These are phyloP conservation scores for Neogale vison DNA, from an alignment of 2,113 vertebrate species.

Conservation along the genomic window DNA sequence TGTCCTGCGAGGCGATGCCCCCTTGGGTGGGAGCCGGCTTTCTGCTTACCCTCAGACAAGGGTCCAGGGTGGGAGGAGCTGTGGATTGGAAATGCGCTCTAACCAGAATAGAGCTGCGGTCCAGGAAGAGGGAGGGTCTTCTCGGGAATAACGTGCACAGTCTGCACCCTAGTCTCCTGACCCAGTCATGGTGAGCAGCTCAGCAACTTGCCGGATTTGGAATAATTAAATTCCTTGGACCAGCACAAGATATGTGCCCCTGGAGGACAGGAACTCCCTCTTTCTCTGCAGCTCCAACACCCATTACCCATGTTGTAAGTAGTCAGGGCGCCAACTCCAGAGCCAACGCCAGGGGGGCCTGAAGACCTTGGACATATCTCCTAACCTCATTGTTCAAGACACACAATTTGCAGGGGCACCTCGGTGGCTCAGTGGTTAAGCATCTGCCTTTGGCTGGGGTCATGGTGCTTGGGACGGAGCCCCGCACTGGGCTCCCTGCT, in stretches of 20 bases:
- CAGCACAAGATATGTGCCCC: neutral
- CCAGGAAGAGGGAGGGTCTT: neutral
- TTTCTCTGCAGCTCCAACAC: neutral
- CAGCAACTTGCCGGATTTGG: neutral
- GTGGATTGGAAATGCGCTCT: neutral
- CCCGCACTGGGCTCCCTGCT: too few relatives aligned
- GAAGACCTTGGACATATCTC: neutral
- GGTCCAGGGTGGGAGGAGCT: neutral
- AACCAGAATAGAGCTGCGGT: neutral
- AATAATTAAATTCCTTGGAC: neutral
- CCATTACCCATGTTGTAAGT: neutral
- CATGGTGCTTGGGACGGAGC: too few relatives aligned
- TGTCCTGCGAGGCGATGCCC: neutral
- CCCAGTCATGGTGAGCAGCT: neutral
- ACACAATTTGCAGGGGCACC: neutral
- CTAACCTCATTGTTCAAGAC: neutral
- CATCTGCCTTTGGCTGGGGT: too few relatives aligned
- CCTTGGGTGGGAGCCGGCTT: neutral
- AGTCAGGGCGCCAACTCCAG: neutral
- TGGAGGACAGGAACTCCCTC: neutral
- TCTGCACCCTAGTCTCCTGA: rapidly evolving
- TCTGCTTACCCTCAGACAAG: neutral
- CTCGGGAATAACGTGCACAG: neutral
- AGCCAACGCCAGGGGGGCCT: neutral
- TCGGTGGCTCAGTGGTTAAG: too few relatives aligned